Evolutionary conservation across 2,888 invertebrate species (phyloP).

Genomic region (Epinotia bilunana): DNA sequence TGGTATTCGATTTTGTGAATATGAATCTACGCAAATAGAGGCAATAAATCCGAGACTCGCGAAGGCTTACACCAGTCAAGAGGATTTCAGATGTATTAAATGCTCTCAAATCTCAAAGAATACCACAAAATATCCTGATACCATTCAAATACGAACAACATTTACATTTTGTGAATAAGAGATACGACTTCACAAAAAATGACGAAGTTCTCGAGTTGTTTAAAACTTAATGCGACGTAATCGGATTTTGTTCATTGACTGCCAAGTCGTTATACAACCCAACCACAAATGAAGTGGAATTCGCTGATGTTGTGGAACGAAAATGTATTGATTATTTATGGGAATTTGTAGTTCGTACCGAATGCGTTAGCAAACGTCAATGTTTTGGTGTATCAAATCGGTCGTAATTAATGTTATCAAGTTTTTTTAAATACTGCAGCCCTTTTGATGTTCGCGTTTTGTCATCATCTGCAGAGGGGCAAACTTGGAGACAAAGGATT

Average conservation of each 20-base stretch:
- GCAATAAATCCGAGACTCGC: neutral
- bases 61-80: neutral
- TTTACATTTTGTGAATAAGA: neutral
- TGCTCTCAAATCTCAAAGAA: neutral
- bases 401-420: neutral
- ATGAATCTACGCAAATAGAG: too few relatives aligned
- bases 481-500: too few relatives aligned
- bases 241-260: constrained; percentile 10
- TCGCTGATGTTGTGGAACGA: neutral
- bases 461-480: too few relatives aligned
- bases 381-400: neutral
- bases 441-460: too few relatives aligned
- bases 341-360: neutral
- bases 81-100: neutral
- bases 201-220: neutral
- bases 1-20: too few relatives aligned
- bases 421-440: neutral
- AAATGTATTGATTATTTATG: neutral
- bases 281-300: neutral
- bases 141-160: neutral
- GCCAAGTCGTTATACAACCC: neutral
- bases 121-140: neutral
- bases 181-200: neutral
- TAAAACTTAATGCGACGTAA: constrained; percentile 8
- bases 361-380: neutral